These are phyloP conservation scores for Anoncus sp. DNA, from an alignment of 2,888 invertebrate genomes.

Conservation along the genomic window DNA sequence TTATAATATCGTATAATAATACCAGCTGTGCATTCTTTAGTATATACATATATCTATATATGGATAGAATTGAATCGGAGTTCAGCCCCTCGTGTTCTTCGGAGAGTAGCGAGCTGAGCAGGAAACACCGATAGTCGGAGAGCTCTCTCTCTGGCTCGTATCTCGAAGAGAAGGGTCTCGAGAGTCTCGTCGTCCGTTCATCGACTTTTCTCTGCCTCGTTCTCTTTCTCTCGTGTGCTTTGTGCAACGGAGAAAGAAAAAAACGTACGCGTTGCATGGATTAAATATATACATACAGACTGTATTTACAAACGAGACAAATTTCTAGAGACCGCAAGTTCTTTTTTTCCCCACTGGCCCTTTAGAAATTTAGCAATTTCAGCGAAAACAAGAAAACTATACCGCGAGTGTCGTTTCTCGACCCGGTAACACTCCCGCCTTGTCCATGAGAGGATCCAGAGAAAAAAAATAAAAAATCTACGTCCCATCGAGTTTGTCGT, in stretches of 20 bases:
- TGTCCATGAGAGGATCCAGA: background rate
- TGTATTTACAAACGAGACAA: constrained; percentile 39
- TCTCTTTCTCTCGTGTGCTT: constrained; percentile 12
- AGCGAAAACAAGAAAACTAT: background rate
- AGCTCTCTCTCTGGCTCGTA: constrained; percentile 23
- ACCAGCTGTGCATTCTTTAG: constrained; percentile 46
- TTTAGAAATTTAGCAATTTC: constrained; percentile 40
- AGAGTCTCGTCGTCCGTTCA: constrained; percentile 63
- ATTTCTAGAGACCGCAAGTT: constrained; percentile 35
- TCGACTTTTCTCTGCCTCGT: constrained; percentile 48
- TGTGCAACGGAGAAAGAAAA: constrained; percentile 10
- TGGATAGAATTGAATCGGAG: constrained; percentile 57
- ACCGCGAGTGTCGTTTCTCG: constrained; percentile 18
- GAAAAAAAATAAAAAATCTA: constrained; percentile 18
- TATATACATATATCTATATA: constrained; percentile 13
- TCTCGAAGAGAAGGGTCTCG: constrained; percentile 54
- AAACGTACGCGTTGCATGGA: constrained; percentile 23
- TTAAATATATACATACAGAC: constrained; percentile 1
- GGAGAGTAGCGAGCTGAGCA: constrained; percentile 45
- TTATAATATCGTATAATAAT: constrained; percentile 32
- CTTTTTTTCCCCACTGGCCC: constrained; percentile 7
- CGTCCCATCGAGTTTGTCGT: constrained; percentile 12
- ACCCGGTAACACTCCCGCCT: constrained; percentile 17
- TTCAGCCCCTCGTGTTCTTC: constrained; percentile 44
- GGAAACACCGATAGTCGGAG: constrained; percentile 37